Base-by-base conservation (phyloP, 2,797 vertebrate species). In the Hylomyscus alleni region DNA sequence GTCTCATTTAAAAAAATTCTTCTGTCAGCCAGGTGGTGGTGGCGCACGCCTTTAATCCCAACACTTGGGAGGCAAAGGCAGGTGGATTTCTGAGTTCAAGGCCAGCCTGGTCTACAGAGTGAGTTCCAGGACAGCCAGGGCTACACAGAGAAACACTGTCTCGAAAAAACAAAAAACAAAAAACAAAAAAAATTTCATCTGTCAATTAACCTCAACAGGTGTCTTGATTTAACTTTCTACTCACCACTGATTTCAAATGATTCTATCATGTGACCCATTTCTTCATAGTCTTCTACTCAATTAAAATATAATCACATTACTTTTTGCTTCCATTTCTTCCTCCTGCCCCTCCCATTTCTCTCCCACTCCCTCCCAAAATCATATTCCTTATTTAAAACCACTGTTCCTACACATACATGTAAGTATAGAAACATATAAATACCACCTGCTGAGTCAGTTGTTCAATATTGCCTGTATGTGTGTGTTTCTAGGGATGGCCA, bases 191-290 rank as follows among this genome's bases (percentile, higher is more conserved):
- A 83, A 29, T 52, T 50, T 62, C 26, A 22, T 69, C 4, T 67
- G 47, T 58, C 20, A 60, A 19, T 83, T 96, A 24, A 80, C 75
- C 11, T 67, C 72, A 92, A 87, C 52, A 62, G 40, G 52, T 56
- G 19, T 83, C 60, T 91, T 83, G 44, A 54, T 31, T 58, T 40
- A 37, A 47, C 78, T 47, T 58, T 6, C n/a, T 72, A n/a, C 65
- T 78, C 24, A 95, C 83, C 14, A 86, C 34, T 93, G 26, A 34
- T 81, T 94, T 75, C n/a, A 92, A 92, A 72, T 85, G 83, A 78
- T 84, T 44, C 4, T 56, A 52, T 54, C 54, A 29, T 11, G n/a
- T 75, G 11, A 0, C 22, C 34, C 20, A 37, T 91, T 90, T 73
- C 56, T 81, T 94, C 85, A 80, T 72, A 47, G 4, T 54, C 12